phyloP scores from a whole-genome alignment of 2,888 invertebrate genomes.

The Glaucopsyche alexis region DNA sequence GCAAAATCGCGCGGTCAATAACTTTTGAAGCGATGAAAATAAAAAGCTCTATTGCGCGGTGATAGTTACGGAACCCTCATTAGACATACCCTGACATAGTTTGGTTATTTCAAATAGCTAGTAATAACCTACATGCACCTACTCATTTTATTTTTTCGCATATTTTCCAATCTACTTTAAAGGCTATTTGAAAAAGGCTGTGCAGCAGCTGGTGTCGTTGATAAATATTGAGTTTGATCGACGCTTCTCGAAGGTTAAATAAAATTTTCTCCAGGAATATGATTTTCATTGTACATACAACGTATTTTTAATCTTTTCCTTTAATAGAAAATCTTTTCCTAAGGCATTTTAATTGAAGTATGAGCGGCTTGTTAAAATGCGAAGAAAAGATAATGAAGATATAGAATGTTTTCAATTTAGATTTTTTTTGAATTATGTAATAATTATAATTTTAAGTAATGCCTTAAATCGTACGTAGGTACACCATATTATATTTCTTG shows the following conservation, averaged over 20 bases:
- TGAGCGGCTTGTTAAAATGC: conserved; percentile 4
- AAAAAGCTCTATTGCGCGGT: too few relatives aligned
- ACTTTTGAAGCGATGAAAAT: too few relatives aligned
- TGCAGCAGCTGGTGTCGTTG: not conserved
- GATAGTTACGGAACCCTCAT: too few relatives aligned
- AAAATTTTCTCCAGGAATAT: not conserved
- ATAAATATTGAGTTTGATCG: not conserved
- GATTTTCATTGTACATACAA: conserved; percentile 17
- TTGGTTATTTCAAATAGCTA: too few relatives aligned
- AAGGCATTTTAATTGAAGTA: not conserved
- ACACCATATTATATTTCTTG: not conserved
- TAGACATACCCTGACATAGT: too few relatives aligned
- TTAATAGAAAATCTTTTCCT: not conserved
- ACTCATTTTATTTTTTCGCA: not conserved
- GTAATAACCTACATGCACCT: too few relatives aligned
- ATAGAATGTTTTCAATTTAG: not conserved
- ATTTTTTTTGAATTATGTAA: not conserved
- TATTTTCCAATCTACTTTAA: not conserved
- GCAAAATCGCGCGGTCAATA: too few relatives aligned
- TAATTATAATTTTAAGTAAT: not conserved
- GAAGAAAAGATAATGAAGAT: not conserved
- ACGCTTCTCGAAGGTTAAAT: not conserved
- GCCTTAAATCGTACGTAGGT: not conserved
- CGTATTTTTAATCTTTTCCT: not conserved
- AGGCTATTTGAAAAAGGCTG: not conserved